Conservation (phyloP, 2,888 invertebrate species). For the Parnassius orleans region DNA sequence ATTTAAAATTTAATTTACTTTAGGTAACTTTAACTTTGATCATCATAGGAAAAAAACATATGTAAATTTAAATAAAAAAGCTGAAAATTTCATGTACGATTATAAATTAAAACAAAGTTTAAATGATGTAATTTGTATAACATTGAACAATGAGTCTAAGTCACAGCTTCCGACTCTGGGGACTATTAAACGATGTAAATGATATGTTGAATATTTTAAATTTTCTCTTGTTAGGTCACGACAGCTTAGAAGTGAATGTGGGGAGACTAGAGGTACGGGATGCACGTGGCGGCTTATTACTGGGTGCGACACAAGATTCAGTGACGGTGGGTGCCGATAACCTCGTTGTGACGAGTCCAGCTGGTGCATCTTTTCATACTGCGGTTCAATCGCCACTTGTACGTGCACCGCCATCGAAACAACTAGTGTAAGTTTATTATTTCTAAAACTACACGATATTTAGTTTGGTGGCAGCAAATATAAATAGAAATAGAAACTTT, state of each 20-base stretch:
- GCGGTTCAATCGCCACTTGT: conserved; percentile 93
- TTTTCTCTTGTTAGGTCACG: conserved; percentile 83
- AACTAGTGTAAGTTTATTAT: conserved; percentile 85
- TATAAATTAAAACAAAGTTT: not conserved
- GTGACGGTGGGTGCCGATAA: conserved; percentile 92
- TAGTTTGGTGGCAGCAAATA: too few relatives aligned
- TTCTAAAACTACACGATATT: too few relatives aligned
- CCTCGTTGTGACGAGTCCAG: conserved; percentile 89
- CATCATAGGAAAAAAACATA: too few relatives aligned
- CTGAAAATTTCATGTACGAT: too few relatives aligned
- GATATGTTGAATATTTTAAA: conserved; percentile 16
- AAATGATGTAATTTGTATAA: not conserved
- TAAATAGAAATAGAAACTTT: too few relatives aligned
- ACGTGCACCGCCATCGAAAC: conserved; percentile 90
- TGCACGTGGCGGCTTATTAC: conserved; percentile 86
- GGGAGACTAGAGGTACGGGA: conserved; percentile 90
- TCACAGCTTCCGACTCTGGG: not conserved
- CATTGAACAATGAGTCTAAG: conserved; percentile 7
- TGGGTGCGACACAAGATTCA: conserved; percentile 89
- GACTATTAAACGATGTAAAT: conserved; percentile 13
- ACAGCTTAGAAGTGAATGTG: conserved; percentile 90
- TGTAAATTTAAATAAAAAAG: too few relatives aligned
- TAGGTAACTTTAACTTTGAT: too few relatives aligned
- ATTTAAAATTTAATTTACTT: too few relatives aligned
- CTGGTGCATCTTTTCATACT: conserved; percentile 91